These are phyloP conservation scores for Silurus lanzhouensis DNA, from an alignment of 2,797 vertebrate genomes.

Conservation along the genomic window DNA sequence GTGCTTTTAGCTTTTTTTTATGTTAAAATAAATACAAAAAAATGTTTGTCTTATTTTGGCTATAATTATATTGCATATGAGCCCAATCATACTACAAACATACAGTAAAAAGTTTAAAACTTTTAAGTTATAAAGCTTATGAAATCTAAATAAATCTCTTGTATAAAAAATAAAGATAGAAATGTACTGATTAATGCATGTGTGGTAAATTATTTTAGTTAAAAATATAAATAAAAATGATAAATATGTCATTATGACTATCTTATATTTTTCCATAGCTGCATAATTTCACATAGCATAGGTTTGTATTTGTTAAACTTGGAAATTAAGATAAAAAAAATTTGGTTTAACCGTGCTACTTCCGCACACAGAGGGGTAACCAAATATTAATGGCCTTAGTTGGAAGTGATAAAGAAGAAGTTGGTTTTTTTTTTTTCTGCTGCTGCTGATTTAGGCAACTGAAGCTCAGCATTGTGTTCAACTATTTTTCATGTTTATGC, in stretches of 20 bases:
- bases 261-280: background rate
- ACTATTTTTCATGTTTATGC: slow-evolving; percentile 64
- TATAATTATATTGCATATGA: background rate
- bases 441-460: background rate
- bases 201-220: background rate
- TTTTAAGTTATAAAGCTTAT: background rate
- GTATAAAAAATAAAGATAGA: background rate
- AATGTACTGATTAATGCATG: background rate
- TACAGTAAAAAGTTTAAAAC: too few species aligned
- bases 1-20: slow-evolving; percentile 8
- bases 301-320: slow-evolving; percentile 61
- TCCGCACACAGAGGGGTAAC: slow-evolving; percentile 66
- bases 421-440: background rate
- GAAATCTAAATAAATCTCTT: background rate
- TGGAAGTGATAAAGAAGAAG: background rate
- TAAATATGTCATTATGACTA: too few species aligned
- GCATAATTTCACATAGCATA: background rate
- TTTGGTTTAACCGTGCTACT: slow-evolving; percentile 70
- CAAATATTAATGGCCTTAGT: slow-evolving; percentile 20
- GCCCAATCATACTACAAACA: background rate
- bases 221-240: too few species aligned
- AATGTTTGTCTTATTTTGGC: background rate
- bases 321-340: slow-evolving; percentile 41
- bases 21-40: background rate
- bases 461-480: slow-evolving; percentile 70